phyloP scores from a whole-genome alignment of 2,888 invertebrate species.

The Cremastobaeus sp. region DNA sequence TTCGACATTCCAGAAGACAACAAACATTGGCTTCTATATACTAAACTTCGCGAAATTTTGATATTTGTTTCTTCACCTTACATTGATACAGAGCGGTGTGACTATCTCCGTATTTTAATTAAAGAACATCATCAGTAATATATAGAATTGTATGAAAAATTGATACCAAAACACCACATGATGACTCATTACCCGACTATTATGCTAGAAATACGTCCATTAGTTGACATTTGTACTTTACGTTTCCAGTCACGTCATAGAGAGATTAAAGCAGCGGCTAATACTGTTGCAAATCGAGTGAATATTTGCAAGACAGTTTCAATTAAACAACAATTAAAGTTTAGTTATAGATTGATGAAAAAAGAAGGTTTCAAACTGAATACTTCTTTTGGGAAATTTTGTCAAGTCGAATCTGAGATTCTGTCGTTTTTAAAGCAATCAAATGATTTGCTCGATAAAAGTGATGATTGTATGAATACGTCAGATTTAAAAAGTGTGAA shows the following conservation, averaged over 20 bases:
- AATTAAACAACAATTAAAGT: conserved; percentile 16
- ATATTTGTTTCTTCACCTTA: not conserved
- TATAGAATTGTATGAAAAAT: conserved; percentile 6
- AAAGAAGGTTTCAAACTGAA: too few species aligned
- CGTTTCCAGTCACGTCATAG: conserved; percentile 3
- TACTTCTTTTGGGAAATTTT: too few species aligned
- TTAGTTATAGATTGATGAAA: conserved; percentile 8
- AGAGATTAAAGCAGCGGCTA: not conserved
- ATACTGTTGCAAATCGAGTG: conserved; percentile 3
- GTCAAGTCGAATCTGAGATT: too few species aligned
- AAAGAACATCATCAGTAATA: conserved; percentile 23
- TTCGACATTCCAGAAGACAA: conserved; percentile 27
- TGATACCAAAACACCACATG: conserved; percentile 22
- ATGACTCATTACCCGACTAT: conserved; percentile 5
- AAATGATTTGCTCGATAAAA: too few species aligned
- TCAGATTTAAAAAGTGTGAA: too few species aligned
- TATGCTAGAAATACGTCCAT: conserved; percentile 4
- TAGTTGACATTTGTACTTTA: not conserved
- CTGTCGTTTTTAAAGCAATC: too few species aligned
- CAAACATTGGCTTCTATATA: conserved; percentile 47
- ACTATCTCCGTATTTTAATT: conserved; percentile 1
- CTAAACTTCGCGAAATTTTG: conserved; percentile 22
- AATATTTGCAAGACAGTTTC: conserved; percentile 2
- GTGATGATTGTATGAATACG: too few species aligned
- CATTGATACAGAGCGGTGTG: conserved; percentile 5